These are phyloP conservation scores for Tinamus guttatus DNA, from an alignment of 2,113 vertebrate genomes.

Conservation along the genomic window DNA sequence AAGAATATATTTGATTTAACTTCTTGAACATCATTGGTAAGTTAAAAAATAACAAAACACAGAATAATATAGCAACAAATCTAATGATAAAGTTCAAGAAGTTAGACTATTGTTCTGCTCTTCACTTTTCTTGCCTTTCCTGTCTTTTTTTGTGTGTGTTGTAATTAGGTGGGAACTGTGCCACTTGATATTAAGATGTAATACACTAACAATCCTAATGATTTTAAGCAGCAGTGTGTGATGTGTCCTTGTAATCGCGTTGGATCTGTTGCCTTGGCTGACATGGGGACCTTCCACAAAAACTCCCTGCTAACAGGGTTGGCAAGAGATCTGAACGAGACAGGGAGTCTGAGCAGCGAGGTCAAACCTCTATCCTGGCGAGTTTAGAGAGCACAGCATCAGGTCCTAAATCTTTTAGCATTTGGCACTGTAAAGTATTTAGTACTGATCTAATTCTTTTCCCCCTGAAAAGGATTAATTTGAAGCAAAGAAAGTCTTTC, in stretches of 20 bases:
- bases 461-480: not conserved
- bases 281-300: not conserved
- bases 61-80: slow-evolving; percentile 26
- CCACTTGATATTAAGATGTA: not conserved
- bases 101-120: slow-evolving; percentile 28
- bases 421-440: not conserved
- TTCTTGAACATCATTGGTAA: slow-evolving; percentile 15
- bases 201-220: not conserved
- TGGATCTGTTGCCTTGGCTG: not conserved
- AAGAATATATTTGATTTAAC: not conserved
- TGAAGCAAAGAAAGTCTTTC: not conserved
- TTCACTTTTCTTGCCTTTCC: not conserved
- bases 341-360: not conserved
- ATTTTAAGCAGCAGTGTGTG: not conserved
- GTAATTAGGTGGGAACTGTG: not conserved
- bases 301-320: not conserved
- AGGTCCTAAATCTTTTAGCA: not conserved
- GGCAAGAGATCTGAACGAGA: not conserved
- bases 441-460: not conserved
- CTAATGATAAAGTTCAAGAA: slow-evolving; percentile 39
- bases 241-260: not conserved
- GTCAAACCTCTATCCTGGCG: not conserved
- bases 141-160: not conserved
- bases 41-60: slow-evolving; percentile 1
- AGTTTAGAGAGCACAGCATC: not conserved